These are phyloP conservation scores for Limnothrissa miodon DNA, from an alignment of 2,113 vertebrate genomes.

Conservation along the genomic window DNA sequence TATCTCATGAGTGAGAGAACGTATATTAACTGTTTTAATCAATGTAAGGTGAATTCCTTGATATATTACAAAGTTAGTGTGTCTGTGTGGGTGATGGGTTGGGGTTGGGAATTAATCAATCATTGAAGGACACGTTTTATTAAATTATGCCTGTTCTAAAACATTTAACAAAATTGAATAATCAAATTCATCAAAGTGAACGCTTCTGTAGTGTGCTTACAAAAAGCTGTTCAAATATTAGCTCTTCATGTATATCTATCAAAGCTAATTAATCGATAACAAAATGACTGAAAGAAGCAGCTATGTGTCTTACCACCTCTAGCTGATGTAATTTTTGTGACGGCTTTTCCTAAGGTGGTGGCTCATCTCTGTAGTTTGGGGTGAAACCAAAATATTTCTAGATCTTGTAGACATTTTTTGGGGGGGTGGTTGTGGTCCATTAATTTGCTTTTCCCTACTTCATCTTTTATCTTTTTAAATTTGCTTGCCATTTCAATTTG, in stretches of 20 bases:
- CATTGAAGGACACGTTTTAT: constrained; percentile 19
- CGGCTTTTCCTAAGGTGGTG: neutral
- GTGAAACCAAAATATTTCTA: constrained; percentile 1
- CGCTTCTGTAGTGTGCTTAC: constrained; percentile 13
- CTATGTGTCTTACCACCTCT: neutral
- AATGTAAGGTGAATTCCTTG: constrained; percentile 19
- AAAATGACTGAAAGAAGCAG: neutral
- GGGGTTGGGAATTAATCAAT: constrained; percentile 17
- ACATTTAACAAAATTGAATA: constrained; percentile 15
- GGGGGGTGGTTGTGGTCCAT: neutral
- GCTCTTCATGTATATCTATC: constrained; percentile 12
- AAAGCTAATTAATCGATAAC: neutral
- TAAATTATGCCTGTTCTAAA: constrained; percentile 10
- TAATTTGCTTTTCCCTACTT: neutral
- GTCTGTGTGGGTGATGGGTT: constrained; percentile 13
- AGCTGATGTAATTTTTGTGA: neutral
- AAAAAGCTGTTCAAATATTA: constrained; percentile 17
- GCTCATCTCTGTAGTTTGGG: neutral
- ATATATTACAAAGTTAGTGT: constrained; percentile 14
- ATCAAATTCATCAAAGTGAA: neutral
- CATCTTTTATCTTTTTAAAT: neutral
- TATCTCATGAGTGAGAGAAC: neutral
- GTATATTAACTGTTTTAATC: constrained; percentile 20
- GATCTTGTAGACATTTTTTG: neutral
- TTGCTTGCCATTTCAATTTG: neutral